Evolutionary conservation across 1,140 invertebrate genomes (phyloP), one percentile per base, ranked within the genome.

Genomic region (Phenacoccus solenopsis): DNA sequence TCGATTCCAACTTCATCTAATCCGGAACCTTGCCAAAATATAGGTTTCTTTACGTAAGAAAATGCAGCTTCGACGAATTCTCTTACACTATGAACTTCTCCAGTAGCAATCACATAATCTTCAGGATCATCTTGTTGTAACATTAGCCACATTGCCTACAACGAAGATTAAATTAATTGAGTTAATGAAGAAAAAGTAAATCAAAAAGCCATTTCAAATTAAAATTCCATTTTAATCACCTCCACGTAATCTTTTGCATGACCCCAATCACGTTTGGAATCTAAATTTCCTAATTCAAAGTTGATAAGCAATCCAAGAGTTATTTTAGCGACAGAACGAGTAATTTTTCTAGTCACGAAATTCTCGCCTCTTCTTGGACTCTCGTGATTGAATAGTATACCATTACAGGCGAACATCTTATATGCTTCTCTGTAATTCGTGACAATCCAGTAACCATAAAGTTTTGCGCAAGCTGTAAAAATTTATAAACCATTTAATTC

Each of bases 141-240:
- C 93, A 99, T 99, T 76, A 96, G 79, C 96, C 96, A 99, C 98
- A 99, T 99, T 12, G 96, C 97, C 90, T 96, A n/a, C n/a, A n/a
- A n/a, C n/a, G n/a, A n/a, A n/a, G n/a, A n/a, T n/a, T n/a, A n/a
- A n/a, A n/a, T n/a, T n/a, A n/a, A n/a, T n/a, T n/a, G n/a, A n/a
- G n/a, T n/a, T n/a, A 76, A 57, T 70, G 61, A 75, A 73, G 59
- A 71, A 72, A 67, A 70, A 30, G 21, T 16, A 69, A 61, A 22
- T 28, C n/a, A 72, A 59, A 21, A 68, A 38, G 56, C 12, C 28
- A 32, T 21, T 13, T 21, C 12, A 24, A 21, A 30, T 70, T 30
- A 28, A 22, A 16, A 27, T 1, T 7, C 1, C 7, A 21, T 12
- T 12, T 28, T 69, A 73, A 73, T 75, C 79, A 94, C 93, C 84